Percentiles rank a stretch among this genome's conserved stretches.
Evolutionary conservation across 2,113 vertebrate species (phyloP).

Genomic region (Eretmochelys imbricata): DNA sequence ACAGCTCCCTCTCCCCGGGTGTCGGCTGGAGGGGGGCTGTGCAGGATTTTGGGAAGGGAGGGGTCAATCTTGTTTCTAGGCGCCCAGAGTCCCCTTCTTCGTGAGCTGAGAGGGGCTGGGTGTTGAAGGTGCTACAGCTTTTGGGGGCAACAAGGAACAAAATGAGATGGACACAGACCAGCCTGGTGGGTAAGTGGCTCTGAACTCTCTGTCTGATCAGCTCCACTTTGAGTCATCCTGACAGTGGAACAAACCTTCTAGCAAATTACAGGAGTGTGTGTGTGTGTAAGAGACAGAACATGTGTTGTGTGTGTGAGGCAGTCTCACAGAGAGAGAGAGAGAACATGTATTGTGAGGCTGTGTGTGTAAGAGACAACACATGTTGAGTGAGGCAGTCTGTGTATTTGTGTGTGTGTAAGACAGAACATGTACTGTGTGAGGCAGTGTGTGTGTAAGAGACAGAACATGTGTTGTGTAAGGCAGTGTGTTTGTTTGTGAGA

Average conservation of each 20-base stretch:
- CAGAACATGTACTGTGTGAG: not conserved
- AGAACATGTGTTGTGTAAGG: not conserved
- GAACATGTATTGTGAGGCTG: not conserved
- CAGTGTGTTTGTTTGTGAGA: not conserved
- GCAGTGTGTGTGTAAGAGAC: no score
- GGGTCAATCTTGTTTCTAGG: not conserved
- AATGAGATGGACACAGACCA: not conserved
- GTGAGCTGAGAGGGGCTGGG: not conserved
- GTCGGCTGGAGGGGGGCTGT: not conserved
- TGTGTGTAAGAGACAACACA: not conserved
- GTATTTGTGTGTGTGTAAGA: not conserved
- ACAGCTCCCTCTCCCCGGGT: not conserved
- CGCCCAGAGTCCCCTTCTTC: not conserved
- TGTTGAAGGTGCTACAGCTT: not conserved
- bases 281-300: not conserved
- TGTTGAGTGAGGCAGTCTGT: not conserved
- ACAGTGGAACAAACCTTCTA: no score
- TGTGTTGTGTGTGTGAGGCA: not conserved
- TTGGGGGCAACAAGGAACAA: not conserved
- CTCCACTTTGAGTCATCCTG: not conserved
- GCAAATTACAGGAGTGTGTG: not conserved
- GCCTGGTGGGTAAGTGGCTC: not conserved
- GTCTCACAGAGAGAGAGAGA: no score
- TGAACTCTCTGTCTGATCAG: not conserved
- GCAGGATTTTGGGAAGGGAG: not conserved